Evolutionary conservation across 2,113 vertebrate genomes (phyloP).

Genomic region (Dolichotis patagonum): DNA sequence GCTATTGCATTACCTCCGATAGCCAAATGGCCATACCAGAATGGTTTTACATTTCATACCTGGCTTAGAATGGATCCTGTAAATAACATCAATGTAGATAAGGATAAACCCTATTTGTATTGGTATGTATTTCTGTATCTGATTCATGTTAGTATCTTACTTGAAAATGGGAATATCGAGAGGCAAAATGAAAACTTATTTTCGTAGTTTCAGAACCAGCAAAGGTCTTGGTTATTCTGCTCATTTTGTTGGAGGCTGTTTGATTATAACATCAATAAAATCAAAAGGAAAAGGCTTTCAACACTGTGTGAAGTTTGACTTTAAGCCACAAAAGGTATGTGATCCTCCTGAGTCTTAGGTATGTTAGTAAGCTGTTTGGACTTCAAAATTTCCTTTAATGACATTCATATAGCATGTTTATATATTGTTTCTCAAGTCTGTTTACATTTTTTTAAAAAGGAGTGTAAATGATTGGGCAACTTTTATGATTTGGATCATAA

Average conservation of each 20-base stretch:
- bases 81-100: conserved; percentile 99
- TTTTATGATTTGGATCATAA: conserved; percentile 34
- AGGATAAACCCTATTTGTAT: conserved; percentile 99
- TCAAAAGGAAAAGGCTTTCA: conserved; percentile 99
- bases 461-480: background rate
- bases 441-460: conserved; percentile 8
- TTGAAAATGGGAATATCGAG: conserved; percentile 52
- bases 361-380: background rate
- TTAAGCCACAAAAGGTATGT: conserved; percentile 98
- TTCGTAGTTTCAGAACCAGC: conserved; percentile 95
- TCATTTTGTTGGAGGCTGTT: conserved; percentile 98
- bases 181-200: conserved; percentile 74
- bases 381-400: conserved; percentile 14
- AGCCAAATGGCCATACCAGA: conserved; percentile 99
- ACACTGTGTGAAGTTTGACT: conserved; percentile 99
- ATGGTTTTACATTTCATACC: conserved; percentile 98
- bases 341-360: conserved; percentile 59
- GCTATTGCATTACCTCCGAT: conserved; percentile 99
- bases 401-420: background rate
- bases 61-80: conserved; percentile 99
- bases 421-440: background rate
- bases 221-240: conserved; percentile 99
- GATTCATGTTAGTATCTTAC: conserved; percentile 32
- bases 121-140: conserved; percentile 90
- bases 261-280: conserved; percentile 98